Base-by-base conservation (phyloP, 2,797 vertebrate genomes). In the Tolypeutes matacus region DNA sequence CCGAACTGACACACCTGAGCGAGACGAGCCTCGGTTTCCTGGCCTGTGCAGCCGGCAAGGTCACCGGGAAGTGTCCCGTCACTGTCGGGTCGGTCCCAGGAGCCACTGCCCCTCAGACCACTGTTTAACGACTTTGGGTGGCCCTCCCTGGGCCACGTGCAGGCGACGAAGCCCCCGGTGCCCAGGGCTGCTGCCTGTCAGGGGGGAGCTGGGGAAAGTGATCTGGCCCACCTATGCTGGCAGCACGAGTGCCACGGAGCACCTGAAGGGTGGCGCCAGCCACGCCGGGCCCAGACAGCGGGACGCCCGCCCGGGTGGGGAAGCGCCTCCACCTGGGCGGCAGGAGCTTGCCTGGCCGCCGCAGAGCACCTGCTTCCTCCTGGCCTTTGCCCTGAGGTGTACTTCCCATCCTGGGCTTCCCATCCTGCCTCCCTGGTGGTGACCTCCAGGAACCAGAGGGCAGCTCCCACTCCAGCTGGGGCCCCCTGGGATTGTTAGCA, bases 181-280 rank as follows among this genome's bases (percentile, higher is more conserved):
- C 99, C 75, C 99, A 99, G 98, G 99, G 99, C 98, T 99, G 92
- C 98, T 99, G 90, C 99, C 99, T 0, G 99, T 99, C 97, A 99
- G 99, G 31, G 99, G 99, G 97, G 99, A 99, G 98, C 99, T 99
- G 99, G 99, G 99, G 86, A 99, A 99, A 84, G 99, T 99, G 98
- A 99, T 99, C 98, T 98, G 99, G 86, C 99, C 99, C 64, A 99
- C 99, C 27, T 99, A 99, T 23, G 99, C 99, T 29, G 99, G 99
- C 84, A 99, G 99, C 98, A 99, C 99, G 98, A 99, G 99, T 4
- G 99, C 99, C 84, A 99, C 99, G 99, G 99, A 99, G 97, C 99
- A 99, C 97, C 99, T 99, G 98, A 99, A 99, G 97, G 98, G 99
- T 99, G 99, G 99, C 97, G 99, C 99, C 97, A 99, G 99, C 98